phyloP scores from a whole-genome alignment of 2,888 invertebrate species.

The Charanyca ferruginea region DNA sequence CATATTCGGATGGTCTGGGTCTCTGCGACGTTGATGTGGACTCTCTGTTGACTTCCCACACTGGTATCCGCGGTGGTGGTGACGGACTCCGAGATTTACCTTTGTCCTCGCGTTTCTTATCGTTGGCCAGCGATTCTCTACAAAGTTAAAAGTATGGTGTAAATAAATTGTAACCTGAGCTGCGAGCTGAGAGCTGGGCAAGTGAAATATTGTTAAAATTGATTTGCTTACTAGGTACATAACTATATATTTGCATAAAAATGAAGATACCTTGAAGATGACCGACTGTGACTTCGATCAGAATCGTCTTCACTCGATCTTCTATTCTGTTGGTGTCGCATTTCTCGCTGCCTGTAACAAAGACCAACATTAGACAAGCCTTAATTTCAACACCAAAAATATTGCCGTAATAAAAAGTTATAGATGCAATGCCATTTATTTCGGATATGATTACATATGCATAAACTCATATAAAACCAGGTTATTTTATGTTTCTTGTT shows the following conservation, averaged over 20 bases:
- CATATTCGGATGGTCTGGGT: constrained; percentile 63
- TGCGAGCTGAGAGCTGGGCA: too few relatives aligned
- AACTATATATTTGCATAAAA: background rate
- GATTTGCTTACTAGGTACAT: background rate
- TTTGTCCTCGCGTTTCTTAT: constrained; percentile 71
- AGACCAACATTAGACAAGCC: constrained; percentile 25
- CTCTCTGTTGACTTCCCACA: constrained; percentile 76
- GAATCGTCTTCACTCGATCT: constrained; percentile 87
- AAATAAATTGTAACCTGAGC: background rate
- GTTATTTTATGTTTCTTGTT: background rate
- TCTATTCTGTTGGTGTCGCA: constrained; percentile 93
- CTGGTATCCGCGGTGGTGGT: constrained; percentile 79
- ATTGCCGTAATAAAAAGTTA: background rate
- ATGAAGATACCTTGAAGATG: constrained; percentile 79
- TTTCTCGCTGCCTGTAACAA: constrained; percentile 94
- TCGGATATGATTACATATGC: background rate
- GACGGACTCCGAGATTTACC: constrained; percentile 77
- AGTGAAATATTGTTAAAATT: background rate
- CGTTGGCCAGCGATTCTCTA: constrained; percentile 79
- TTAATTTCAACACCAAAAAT: background rate
- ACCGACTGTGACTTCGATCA: constrained; percentile 80
- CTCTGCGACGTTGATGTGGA: constrained; percentile 65
- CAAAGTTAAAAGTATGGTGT: constrained; percentile 19
- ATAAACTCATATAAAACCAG: background rate
- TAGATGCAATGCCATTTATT: background rate